Conservation (phyloP, 2,888 invertebrate genomes). For the Baccha elongata region DNA sequence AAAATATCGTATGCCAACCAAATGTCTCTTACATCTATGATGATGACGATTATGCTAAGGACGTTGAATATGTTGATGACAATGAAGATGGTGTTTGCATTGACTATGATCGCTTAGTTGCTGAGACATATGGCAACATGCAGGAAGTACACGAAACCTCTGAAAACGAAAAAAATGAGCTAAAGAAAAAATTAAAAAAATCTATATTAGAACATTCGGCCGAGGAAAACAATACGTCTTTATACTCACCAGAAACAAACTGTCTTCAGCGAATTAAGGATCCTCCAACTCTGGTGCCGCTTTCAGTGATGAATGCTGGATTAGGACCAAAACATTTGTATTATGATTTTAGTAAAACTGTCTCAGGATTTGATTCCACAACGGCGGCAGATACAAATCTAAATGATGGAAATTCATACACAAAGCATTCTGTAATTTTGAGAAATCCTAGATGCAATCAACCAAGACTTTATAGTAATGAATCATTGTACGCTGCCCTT, state of each 20-base stretch:
- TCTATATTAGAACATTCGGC: not conserved
- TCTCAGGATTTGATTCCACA: not conserved
- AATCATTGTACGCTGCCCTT: conserved; percentile 85
- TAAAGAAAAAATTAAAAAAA: not conserved
- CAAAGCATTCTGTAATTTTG: conserved; percentile 74
- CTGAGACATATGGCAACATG: conserved; percentile 38
- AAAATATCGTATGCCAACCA: conserved; percentile 66
- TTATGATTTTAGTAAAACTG: not conserved
- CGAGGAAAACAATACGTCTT: not conserved
- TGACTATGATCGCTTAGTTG: conserved; percentile 61
- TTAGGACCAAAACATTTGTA: conserved; percentile 15
- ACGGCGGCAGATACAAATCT: not conserved
- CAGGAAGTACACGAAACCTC: not conserved
- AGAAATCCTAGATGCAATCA: conserved; percentile 76
- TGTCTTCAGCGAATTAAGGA: conserved; percentile 2
- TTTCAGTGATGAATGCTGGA: conserved; percentile 20
- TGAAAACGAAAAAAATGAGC: conserved; percentile 4
- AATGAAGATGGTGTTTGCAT: conserved; percentile 48
- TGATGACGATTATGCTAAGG: conserved; percentile 22
- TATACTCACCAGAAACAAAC: not conserved
- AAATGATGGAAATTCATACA: conserved; percentile 39
- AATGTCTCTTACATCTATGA: conserved; percentile 57
- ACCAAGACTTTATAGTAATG: conserved; percentile 76
- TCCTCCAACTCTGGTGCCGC: conserved; percentile 30
- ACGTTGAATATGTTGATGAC: conserved; percentile 21